Conservation (phyloP, 2,888 invertebrate species). For the Nomada fabriciana region DNA sequence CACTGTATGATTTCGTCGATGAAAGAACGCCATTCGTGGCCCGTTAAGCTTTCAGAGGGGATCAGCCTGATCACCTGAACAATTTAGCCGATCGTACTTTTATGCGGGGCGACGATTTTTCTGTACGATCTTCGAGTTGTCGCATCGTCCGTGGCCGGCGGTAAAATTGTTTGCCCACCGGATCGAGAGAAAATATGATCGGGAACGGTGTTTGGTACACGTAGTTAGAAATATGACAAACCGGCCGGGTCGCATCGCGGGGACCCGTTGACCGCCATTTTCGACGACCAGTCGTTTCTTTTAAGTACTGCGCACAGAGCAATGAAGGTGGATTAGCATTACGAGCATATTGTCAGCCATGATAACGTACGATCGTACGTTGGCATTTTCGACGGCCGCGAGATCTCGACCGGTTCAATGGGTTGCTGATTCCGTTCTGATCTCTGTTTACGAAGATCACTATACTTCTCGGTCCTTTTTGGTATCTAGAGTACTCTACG, state of each 20-base stretch:
- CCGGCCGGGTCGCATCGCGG: conserved; percentile 38
- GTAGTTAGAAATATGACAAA: conserved; percentile 29
- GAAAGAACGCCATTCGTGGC: conserved; percentile 32
- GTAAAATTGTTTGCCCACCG: conserved; percentile 10
- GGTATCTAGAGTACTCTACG: conserved; percentile 27
- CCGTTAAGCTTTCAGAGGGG: conserved; percentile 29
- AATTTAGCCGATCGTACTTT: conserved; percentile 54
- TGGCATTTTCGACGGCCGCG: conserved; percentile 68
- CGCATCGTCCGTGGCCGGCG: conserved; percentile 21
- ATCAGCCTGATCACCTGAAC: conserved; percentile 60
- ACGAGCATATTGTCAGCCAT: conserved; percentile 75
- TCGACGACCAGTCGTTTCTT: conserved; percentile 53
- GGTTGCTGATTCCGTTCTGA: conserved; percentile 69
- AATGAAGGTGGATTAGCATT: conserved; percentile 80
- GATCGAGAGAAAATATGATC: not conserved
- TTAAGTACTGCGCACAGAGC: conserved; percentile 55
- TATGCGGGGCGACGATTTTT: conserved; percentile 44
- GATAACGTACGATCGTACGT: conserved; percentile 72
- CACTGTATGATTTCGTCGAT: conserved; percentile 41
- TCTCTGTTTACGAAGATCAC: conserved; percentile 72
- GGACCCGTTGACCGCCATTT: conserved; percentile 45
- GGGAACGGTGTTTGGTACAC: conserved; percentile 1
- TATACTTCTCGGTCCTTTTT: conserved; percentile 34
- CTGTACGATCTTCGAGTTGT: conserved; percentile 5
- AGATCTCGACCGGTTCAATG: conserved; percentile 66